These are phyloP conservation scores for Eilema griseolum DNA, from an alignment of 2,888 invertebrate genomes.

Conservation along the genomic window DNA sequence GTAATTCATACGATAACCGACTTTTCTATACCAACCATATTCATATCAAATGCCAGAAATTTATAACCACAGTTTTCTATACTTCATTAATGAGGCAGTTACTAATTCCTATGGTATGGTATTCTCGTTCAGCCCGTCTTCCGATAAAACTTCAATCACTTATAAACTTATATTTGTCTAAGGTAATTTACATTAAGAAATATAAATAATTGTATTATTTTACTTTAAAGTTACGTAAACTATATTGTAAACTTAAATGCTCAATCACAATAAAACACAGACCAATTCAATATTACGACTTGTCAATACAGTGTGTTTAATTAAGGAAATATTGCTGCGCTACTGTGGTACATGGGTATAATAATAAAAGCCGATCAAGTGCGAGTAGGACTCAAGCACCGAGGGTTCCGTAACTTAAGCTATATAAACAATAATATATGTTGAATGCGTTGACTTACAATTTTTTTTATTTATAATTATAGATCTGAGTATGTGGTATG, in stretches of 20 bases:
- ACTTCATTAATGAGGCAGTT: neutral
- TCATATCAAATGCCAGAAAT: no score
- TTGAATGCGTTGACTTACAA: no score
- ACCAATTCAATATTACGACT: constrained; percentile 32
- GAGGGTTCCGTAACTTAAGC: no score
- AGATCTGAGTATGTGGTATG: no score
- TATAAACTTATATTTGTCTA: neutral
- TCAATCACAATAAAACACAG: constrained; percentile 40
- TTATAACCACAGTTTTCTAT: neutral
- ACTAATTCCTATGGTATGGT: neutral
- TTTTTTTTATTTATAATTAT: no score
- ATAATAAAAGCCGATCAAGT: no score
- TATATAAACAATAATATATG: no score
- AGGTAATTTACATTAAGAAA: neutral
- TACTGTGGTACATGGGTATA: neutral
- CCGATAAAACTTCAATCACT: neutral
- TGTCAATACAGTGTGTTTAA: constrained; percentile 9
- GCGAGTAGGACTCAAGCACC: no score
- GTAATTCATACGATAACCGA: no score
- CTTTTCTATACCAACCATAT: no score
- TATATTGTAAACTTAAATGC: constrained; percentile 38
- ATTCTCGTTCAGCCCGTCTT: neutral
- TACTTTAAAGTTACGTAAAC: constrained; percentile 32
- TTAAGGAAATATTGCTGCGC: neutral
- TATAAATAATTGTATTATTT: constrained; percentile 6